Conservation (phyloP, 2,113 vertebrate genomes). For the Chiloscyllium plagiosum region DNA sequence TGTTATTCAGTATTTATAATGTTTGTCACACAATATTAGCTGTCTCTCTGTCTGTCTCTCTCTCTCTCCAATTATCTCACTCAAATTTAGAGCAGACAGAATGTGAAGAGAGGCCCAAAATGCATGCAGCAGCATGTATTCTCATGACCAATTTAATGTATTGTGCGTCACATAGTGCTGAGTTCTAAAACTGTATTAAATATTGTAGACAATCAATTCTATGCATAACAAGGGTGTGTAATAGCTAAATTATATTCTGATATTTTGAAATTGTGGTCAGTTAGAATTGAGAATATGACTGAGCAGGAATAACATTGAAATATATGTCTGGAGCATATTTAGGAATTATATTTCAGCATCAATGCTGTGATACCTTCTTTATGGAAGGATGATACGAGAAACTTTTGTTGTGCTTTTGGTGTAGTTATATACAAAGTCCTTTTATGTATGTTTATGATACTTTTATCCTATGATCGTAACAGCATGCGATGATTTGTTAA, state of each 20-base stretch:
- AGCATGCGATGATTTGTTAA: not conserved
- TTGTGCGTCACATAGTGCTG: not conserved
- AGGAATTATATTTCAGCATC: not conserved
- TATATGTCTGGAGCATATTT: not conserved
- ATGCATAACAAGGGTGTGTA: not conserved
- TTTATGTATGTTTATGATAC: not conserved
- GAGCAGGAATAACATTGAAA: not conserved
- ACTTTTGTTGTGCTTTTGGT: not conserved
- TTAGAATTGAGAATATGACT: not conserved
- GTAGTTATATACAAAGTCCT: not conserved
- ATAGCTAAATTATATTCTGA: not conserved
- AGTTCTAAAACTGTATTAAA: not conserved
- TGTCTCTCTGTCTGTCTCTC: not conserved
- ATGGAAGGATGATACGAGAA: not conserved
- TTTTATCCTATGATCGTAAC: not conserved
- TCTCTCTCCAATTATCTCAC: too few relatives aligned
- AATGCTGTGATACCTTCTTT: not conserved
- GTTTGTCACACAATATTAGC: not conserved
- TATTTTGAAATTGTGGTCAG: not conserved
- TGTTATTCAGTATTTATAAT: not conserved
- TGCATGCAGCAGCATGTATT: not conserved
- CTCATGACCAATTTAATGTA: not conserved
- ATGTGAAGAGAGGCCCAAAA: not conserved
- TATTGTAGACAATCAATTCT: not conserved
- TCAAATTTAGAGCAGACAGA: not conserved